A percentile compares a stretch with the other conserved stretches of the same genome.
These are phyloP conservation scores for Spondyliosoma cantharus DNA, from an alignment of 2,797 vertebrate genomes.

Conservation along the genomic window DNA sequence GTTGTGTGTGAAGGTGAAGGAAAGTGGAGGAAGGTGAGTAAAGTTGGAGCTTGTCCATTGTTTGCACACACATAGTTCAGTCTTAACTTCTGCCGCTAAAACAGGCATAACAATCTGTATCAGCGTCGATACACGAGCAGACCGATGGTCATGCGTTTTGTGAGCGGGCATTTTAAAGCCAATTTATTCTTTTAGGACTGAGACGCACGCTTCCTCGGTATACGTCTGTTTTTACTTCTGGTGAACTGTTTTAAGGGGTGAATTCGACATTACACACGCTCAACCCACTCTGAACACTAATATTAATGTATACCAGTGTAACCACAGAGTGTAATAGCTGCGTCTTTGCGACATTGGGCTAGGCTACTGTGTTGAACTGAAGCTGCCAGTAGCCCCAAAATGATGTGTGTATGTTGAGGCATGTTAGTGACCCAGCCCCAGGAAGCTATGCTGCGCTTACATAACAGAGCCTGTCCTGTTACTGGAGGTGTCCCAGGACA, in stretches of 20 bases:
- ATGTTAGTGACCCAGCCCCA: slow-evolving; percentile 72
- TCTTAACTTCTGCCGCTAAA: background rate
- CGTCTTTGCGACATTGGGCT: background rate
- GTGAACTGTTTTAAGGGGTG: fast-evolving
- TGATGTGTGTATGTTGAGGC: slow-evolving; percentile 54
- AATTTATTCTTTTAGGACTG: background rate
- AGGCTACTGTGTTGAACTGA: background rate
- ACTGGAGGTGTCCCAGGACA: slow-evolving; percentile 6
- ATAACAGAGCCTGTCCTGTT: slow-evolving; percentile 49
- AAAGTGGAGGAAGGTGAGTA: slow-evolving; percentile 55
- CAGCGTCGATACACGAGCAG: background rate
- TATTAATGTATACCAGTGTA: background rate
- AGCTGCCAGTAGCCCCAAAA: slow-evolving; percentile 9
- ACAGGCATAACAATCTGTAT: background rate
- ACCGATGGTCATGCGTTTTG: background rate
- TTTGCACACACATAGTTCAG: background rate
- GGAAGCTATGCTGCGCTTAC: slow-evolving; percentile 67
- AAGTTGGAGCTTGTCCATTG: background rate
- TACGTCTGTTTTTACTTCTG: background rate
- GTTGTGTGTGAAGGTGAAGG: background rate
- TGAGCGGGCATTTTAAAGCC: background rate
- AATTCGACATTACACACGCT: background rate
- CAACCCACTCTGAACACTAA: background rate
- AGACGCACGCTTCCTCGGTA: background rate
- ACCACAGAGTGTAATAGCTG: background rate